Conservation (phyloP, 2,113 vertebrate genomes). For the Python bivittatus region DNA sequence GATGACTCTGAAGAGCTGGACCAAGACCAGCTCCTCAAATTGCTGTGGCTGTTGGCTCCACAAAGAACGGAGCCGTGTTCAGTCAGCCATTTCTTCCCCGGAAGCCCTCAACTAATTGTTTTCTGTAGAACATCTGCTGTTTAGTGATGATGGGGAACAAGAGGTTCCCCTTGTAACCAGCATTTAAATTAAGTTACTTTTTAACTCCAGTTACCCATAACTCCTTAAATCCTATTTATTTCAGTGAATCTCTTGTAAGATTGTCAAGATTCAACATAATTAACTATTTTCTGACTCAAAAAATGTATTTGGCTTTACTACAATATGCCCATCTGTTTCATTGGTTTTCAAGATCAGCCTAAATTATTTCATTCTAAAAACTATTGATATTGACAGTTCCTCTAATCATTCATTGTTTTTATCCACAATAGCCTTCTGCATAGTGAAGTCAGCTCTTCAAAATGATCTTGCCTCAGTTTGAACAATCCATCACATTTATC, state of each 20-base stretch:
- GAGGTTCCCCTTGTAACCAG: neutral
- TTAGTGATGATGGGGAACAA: neutral
- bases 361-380: neutral
- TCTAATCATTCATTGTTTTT: neutral
- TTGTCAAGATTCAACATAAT: neutral
- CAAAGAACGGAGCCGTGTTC: too few species aligned
- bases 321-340: neutral
- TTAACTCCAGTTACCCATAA: too few species aligned
- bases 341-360: neutral
- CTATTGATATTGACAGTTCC: neutral
- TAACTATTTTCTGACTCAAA: neutral
- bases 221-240: neutral
- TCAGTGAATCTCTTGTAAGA: too few species aligned
- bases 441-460: neutral
- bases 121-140: neutral
- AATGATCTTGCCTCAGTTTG: neutral
- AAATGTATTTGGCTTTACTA: constrained; percentile 11
- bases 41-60: too few species aligned
- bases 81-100: too few species aligned
- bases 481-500: neutral
- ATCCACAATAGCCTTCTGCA: neutral
- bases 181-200: neutral
- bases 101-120: too few species aligned
- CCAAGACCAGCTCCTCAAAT: too few species aligned
- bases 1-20: too few species aligned